Evolutionary conservation across 2,797 vertebrate species (phyloP), one percentile per base, ranked within the genome.

Genomic region (Danio kyathit): DNA sequence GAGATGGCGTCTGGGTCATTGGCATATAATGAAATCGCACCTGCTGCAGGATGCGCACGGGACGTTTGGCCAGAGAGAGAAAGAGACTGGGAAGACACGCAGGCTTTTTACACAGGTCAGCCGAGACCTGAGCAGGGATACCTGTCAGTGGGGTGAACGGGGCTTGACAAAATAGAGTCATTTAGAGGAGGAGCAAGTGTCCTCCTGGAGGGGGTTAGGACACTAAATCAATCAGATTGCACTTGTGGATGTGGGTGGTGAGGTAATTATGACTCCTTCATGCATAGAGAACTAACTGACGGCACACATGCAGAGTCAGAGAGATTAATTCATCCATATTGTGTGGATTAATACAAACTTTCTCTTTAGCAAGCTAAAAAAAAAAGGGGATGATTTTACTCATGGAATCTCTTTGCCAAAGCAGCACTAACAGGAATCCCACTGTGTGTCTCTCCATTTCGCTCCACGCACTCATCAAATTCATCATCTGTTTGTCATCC

Each of bases 81-180:
- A 82, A 89, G 85, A 89, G 88, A 90, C 87, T 91, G 91, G 91
- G 90, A 91, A 85, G 90, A 91, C 89, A 86, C 88, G 80, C 84
- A 89, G 86, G 83, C 89, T 90, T 87, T 91, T 93, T 91, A 92
- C 88, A 89, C 89, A 92, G 91, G 92, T 92, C 91, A 92, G 91
- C 88, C 88, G 82, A 91, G 89, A 88, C 88, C 89, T 89, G 82
- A 82, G 81, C 13, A 85, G 79, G 61, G 70, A 80, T 46, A 65
- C 41, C 49, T 74, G 70, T 51, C 77, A 64, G 67, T 43, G 77
- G 76, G 57, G 78, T 63, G 69, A 78, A 69, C n/a, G 41, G 48
- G 44, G 65, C 44, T 70, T 61, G 29, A 54, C 1, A 54, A 21
- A 3, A 6, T 40, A 29, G 21, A 72, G 51, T 56, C 38, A 56